Conservation (phyloP, 2,113 vertebrate genomes). For the Drymodes brunneopygia region DNA sequence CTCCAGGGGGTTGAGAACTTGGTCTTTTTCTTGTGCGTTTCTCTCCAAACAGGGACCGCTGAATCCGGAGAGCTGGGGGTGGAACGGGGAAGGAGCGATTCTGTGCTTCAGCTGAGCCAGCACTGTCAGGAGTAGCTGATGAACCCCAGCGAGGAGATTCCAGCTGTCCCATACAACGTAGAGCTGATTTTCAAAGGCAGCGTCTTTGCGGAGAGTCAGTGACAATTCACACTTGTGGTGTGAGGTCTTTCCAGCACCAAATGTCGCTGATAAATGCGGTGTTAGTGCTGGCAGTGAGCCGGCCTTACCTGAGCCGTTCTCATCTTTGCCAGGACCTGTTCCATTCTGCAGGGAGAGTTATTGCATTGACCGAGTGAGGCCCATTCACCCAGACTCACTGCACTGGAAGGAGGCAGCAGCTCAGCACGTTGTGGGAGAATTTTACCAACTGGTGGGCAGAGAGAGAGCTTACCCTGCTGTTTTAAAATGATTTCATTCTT, state of each 20-base stretch:
- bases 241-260: background rate
- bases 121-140: background rate
- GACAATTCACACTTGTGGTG: background rate
- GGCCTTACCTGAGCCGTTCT: background rate
- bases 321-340: background rate
- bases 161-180: background rate
- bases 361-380: background rate
- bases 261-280: background rate
- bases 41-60: background rate
- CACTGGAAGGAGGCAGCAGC: background rate
- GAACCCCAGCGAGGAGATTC: background rate
- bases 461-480: background rate
- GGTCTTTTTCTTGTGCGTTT: background rate
- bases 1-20: background rate
- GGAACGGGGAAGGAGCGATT: background rate
- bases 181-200: background rate
- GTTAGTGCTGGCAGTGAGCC: background rate
- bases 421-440: background rate
- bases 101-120: background rate
- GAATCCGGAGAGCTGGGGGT: background rate
- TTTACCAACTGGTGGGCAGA: background rate
- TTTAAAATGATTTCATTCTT: background rate
- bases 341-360: background rate
- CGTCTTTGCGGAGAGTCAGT: background rate
- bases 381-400: background rate